phyloP scores from a whole-genome alignment of 2,797 vertebrate genomes.

The Kryptolebias ocellatus region DNA sequence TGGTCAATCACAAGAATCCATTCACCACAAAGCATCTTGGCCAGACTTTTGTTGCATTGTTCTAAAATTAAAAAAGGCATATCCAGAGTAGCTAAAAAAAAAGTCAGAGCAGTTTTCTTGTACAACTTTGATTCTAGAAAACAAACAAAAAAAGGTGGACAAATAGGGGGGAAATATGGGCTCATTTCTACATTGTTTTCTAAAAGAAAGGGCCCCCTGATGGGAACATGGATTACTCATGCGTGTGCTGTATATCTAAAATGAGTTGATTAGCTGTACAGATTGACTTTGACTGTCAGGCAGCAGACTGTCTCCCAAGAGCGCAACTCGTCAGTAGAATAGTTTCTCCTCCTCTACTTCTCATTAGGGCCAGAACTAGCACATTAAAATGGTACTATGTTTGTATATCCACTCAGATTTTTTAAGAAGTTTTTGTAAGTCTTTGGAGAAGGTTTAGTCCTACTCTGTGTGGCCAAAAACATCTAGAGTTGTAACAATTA shows the following conservation, averaged over 20 bases:
- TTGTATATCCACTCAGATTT: conserved; percentile 55
- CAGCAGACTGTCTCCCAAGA: conserved; percentile 84
- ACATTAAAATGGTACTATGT: conserved; percentile 51
- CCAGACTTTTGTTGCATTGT: conserved; percentile 42
- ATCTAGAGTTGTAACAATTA: conserved; percentile 52
- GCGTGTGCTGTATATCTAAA: conserved; percentile 89
- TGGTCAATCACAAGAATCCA: conserved; percentile 46
- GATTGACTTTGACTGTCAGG: conserved; percentile 89
- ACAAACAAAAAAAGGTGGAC: conserved; percentile 40
- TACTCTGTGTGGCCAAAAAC: conserved; percentile 52
- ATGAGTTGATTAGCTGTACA: conserved; percentile 92
- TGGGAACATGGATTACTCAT: conserved; percentile 79
- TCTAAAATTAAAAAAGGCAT: conserved; percentile 61
- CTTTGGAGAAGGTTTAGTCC: conserved; percentile 68
- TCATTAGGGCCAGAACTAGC: conserved; percentile 56
- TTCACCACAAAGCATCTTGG: conserved; percentile 63
- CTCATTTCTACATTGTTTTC: conserved; percentile 80
- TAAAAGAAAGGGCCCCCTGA: conserved; percentile 43
- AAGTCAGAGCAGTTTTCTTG: conserved; percentile 62
- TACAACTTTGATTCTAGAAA: conserved; percentile 62
- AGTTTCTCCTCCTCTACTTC: conserved; percentile 71
- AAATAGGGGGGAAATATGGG: conserved; percentile 22
- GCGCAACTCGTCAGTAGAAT: conserved; percentile 88
- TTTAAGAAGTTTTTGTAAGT: conserved; percentile 54
- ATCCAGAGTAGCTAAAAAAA: conserved; percentile 62